Percentiles rank a stretch among this genome's conserved stretches.
Evolutionary conservation across 2,888 invertebrate genomes (phyloP).

Genomic region (Philhelius pedissequus): DNA sequence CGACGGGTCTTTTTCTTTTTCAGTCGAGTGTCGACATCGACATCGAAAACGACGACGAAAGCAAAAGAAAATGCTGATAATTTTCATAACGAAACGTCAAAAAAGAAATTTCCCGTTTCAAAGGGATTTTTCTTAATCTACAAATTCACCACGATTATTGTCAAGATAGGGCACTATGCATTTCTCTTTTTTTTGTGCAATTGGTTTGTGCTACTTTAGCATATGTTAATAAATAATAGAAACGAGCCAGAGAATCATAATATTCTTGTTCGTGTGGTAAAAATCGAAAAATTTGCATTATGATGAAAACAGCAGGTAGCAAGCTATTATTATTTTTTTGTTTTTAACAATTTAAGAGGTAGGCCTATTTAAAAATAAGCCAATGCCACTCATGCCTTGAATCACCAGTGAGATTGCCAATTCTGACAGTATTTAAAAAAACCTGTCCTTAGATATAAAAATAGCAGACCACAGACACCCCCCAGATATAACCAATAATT

Average conservation of each 20-base stretch:
- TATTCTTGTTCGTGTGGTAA: neutral
- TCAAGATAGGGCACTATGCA: constrained; percentile 2
- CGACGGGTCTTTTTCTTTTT: constrained; percentile 35
- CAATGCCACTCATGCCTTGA: constrained; percentile 5
- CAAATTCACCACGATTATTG: constrained; percentile 33
- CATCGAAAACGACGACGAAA: constrained; percentile 11
- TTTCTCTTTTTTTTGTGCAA: neutral
- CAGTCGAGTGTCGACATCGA: neutral
- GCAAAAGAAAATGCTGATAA: constrained; percentile 9
- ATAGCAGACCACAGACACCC: constrained; percentile 69
- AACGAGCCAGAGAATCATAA: neutral
- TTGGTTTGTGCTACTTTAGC: neutral
- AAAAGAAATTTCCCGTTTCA: constrained; percentile 22
- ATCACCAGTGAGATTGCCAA: neutral
- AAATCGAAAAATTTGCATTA: constrained; percentile 38
- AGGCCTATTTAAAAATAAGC: neutral
- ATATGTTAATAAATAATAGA: neutral
- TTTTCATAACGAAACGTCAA: constrained; percentile 59
- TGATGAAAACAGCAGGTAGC: constrained; percentile 35
- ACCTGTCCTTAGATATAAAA: constrained; percentile 57
- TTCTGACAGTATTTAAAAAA: neutral
- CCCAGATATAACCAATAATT: constrained; percentile 49
- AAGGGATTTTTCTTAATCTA: constrained; percentile 17
- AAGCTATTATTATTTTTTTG: constrained; percentile 25
- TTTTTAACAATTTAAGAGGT: neutral